These are phyloP conservation scores for Sylvilagus floridanus DNA, from an alignment of 2,797 vertebrate species.

Conservation along the genomic window DNA sequence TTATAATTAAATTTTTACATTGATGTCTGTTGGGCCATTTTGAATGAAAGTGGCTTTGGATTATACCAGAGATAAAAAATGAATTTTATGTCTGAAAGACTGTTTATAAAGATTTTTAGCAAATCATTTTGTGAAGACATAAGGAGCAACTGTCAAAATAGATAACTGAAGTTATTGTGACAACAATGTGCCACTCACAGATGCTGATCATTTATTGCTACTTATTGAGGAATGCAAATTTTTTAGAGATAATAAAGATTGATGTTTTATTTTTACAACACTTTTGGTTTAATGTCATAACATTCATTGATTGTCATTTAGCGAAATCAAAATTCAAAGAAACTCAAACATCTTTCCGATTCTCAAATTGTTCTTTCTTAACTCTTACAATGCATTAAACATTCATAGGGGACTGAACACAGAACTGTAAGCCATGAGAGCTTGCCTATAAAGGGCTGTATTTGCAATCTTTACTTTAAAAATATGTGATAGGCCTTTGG, in stretches of 20 bases:
- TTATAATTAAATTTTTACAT: slow-evolving; percentile 46
- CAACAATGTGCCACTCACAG: neutral
- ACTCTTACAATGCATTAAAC: neutral
- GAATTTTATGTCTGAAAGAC: slow-evolving; percentile 17
- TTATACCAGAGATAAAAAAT: neutral
- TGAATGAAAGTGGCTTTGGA: neutral
- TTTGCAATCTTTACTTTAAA: neutral
- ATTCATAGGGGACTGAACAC: neutral
- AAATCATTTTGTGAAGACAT: slow-evolving; percentile 16
- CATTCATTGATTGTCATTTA: slow-evolving; percentile 6
- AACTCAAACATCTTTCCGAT: neutral
- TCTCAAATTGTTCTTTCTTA: neutral
- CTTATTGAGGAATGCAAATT: neutral
- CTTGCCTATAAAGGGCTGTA: neutral
- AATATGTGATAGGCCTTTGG: no score
- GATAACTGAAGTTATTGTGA: neutral
- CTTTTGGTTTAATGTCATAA: neutral
- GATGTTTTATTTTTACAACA: slow-evolving; percentile 34
- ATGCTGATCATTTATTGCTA: neutral
- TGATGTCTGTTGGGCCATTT: neutral
- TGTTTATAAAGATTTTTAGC: slow-evolving; percentile 34
- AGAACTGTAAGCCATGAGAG: neutral
- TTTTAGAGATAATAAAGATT: neutral
- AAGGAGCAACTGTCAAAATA: slow-evolving; percentile 28
- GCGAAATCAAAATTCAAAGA: slow-evolving; percentile 29